Percentiles rank a stretch among this genome's conserved stretches.
Evolutionary conservation across 1,140 invertebrate genomes (phyloP).

Genomic region (Cherax destructor): DNA sequence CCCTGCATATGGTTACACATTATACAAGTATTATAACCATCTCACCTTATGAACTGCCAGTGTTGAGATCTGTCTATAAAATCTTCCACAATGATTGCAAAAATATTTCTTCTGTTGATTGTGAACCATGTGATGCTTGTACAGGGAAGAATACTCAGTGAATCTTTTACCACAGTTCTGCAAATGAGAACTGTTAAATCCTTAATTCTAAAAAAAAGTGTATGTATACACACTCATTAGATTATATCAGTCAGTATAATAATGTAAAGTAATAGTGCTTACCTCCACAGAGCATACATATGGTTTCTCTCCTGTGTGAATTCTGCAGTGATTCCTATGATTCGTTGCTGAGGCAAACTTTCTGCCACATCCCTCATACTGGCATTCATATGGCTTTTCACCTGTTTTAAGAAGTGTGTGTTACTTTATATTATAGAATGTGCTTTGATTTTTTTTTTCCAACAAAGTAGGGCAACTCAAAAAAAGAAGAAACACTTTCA

Average conservation of each 20-base stretch:
- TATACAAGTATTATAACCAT: not conserved
- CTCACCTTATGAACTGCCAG: slow-evolving; percentile 79
- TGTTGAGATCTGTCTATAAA: slow-evolving; percentile 81
- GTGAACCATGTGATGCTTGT: slow-evolving; percentile 85
- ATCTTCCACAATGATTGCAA: slow-evolving; percentile 80
- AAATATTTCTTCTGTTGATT: slow-evolving; percentile 81
- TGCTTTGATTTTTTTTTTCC: no score
- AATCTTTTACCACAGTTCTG: slow-evolving; percentile 83
- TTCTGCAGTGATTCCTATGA: slow-evolving; percentile 79
- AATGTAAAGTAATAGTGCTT: slow-evolving; percentile 53
- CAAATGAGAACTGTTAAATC: slow-evolving; percentile 59
- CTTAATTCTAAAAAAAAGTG: not conserved
- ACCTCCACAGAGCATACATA: slow-evolving; percentile 75
- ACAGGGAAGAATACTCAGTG: slow-evolving; percentile 85
- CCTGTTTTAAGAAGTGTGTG: slow-evolving; percentile 40
- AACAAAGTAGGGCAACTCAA: no score
- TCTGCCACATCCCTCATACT: slow-evolving; percentile 63
- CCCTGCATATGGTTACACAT: not conserved
- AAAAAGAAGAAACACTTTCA: no score
- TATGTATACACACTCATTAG: no score
- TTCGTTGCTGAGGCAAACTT: slow-evolving; percentile 83
- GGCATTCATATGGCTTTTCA: slow-evolving; percentile 69
- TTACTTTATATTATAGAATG: no score
- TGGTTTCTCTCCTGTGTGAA: slow-evolving; percentile 71
- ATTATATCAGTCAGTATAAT: not conserved